Conservation (phyloP, 2,888 invertebrate species). For the Diarsia mendica region DNA sequence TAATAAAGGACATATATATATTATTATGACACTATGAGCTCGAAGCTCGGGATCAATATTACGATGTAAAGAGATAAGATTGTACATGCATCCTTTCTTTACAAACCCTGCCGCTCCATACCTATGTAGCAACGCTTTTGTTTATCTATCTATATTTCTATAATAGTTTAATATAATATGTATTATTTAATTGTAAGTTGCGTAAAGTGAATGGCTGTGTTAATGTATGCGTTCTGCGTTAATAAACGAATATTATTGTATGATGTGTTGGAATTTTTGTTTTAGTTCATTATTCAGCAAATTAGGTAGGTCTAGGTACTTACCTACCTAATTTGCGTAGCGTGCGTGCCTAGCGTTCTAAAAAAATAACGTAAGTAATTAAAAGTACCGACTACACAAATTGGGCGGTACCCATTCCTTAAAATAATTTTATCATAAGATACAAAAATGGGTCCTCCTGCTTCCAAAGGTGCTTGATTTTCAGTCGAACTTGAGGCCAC, state of each 20-base stretch:
- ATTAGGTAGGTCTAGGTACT: too few species aligned
- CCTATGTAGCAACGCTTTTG: background rate
- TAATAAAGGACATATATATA: conserved; percentile 9
- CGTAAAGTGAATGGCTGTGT: conserved; percentile 48
- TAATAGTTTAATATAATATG: too few species aligned
- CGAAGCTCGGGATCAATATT: background rate
- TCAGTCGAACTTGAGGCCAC: too few species aligned
- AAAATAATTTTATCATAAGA: too few species aligned
- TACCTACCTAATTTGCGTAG: too few species aligned
- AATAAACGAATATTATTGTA: conserved; percentile 38
- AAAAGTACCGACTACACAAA: too few species aligned
- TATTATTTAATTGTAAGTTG: conserved; percentile 36
- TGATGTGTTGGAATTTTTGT: conserved; percentile 19
- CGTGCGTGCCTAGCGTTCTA: too few species aligned
- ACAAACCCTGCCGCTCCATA: conserved; percentile 7
- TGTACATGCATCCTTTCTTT: conserved; percentile 8
- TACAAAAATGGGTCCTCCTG: too few species aligned
- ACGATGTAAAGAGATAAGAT: conserved; percentile 2
- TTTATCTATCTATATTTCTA: too few species aligned
- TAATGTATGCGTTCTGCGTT: conserved; percentile 45
- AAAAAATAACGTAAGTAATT: too few species aligned
- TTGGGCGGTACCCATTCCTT: too few species aligned
- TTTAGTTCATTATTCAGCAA: background rate
- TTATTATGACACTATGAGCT: background rate
- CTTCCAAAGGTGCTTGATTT: too few species aligned